These are phyloP conservation scores for Bradysia coprophila DNA, from an alignment of 1,140 invertebrate species.

Conservation along the genomic window DNA sequence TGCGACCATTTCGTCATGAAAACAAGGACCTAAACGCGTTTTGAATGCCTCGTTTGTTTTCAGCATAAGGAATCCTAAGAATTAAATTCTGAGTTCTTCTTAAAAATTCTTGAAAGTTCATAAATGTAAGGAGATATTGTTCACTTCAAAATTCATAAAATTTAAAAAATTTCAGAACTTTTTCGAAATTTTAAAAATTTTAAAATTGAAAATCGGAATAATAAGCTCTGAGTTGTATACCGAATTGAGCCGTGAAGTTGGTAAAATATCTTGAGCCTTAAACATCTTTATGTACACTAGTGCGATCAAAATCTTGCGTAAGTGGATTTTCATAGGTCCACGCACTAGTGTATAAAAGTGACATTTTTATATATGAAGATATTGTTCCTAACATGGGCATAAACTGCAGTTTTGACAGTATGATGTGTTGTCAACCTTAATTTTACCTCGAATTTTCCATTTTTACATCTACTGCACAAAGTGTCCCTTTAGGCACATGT, in stretches of 20 bases:
- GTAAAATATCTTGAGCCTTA: neutral
- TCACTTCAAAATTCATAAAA: neutral
- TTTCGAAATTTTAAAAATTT: neutral
- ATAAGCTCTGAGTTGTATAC: neutral
- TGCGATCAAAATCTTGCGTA: neutral
- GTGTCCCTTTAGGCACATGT: neutral
- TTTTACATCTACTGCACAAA: neutral
- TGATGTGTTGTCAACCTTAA: too few relatives aligned
- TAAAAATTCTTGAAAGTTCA: neutral
- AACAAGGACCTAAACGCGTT: neutral
- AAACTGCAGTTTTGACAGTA: too few relatives aligned
- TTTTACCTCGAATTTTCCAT: neutral
- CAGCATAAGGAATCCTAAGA: too few relatives aligned
- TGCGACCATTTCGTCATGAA: too few relatives aligned
- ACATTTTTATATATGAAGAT: too few relatives aligned
- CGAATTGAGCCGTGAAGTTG: neutral
- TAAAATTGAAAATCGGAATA: neutral
- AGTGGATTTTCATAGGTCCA: neutral
- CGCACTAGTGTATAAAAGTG: neutral
- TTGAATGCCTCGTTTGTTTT: too few relatives aligned
- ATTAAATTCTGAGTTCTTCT: neutral
- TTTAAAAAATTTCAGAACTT: neutral
- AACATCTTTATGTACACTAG: neutral
- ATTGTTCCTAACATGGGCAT: too few relatives aligned
- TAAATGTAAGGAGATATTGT: neutral